These are phyloP conservation scores for Hydropsyche betteni DNA, from an alignment of 2,888 invertebrate species.

Conservation along the genomic window DNA sequence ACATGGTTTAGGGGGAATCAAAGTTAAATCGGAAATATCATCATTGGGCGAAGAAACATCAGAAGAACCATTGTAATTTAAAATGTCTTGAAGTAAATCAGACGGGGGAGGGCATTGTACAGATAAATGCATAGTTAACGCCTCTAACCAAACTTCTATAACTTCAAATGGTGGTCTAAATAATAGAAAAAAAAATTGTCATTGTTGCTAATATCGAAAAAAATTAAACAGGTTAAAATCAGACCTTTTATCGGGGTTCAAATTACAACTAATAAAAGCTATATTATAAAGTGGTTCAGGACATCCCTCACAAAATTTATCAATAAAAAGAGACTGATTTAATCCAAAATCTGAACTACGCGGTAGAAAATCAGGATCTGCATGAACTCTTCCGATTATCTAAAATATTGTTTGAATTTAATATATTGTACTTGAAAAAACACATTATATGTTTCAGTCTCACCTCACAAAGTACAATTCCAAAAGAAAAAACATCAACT, in stretches of 20 bases:
- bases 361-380: slow-evolving; percentile 94
- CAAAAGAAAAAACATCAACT: slow-evolving; percentile 95
- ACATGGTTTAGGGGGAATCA: slow-evolving; percentile 5
- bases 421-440: not conserved
- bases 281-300: slow-evolving; percentile 89
- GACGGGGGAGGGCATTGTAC: slow-evolving; percentile 71
- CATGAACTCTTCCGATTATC: slow-evolving; percentile 94
- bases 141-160: slow-evolving; percentile 88
- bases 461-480: slow-evolving; percentile 94
- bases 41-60: slow-evolving; percentile 63
- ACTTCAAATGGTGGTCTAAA: slow-evolving; percentile 87
- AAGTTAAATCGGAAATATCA: not conserved
- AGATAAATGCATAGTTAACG: slow-evolving; percentile 76
- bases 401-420: slow-evolving; percentile 56
- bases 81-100: slow-evolving; percentile 78
- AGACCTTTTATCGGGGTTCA: slow-evolving; percentile 88
- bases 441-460: slow-evolving; percentile 48
- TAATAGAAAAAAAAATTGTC: slow-evolving; percentile 47
- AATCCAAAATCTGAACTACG: slow-evolving; percentile 91
- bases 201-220: not conserved
- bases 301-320: slow-evolving; percentile 83
- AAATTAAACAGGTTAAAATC: not conserved
- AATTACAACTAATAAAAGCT: slow-evolving; percentile 89
- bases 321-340: slow-evolving; percentile 84
- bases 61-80: slow-evolving; percentile 72